Conservation (phyloP, 2,797 vertebrate genomes). For the Phrynocephalus vlangalii region DNA sequence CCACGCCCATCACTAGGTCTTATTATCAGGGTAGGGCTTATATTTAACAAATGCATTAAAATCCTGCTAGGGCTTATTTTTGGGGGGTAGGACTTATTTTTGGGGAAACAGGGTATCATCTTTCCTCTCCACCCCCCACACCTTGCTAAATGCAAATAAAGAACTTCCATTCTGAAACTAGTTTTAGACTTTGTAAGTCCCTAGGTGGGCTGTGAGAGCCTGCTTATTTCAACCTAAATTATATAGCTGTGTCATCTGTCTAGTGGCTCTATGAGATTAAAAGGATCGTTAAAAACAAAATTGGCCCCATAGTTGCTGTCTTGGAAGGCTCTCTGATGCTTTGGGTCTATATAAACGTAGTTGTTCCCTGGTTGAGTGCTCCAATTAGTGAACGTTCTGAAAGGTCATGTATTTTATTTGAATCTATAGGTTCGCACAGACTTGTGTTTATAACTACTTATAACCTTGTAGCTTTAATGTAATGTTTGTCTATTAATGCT, state of each 20-base stretch:
- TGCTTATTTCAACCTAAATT: background rate
- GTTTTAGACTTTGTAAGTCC: background rate
- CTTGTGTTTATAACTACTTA: no score
- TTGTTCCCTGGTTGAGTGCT: background rate
- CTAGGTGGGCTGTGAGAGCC: background rate
- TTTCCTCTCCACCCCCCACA: no score
- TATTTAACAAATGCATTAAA: no score
- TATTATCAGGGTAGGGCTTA: no score
- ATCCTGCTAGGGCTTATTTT: no score
- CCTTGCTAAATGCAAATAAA: no score
- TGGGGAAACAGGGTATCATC: no score
- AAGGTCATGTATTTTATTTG: background rate
- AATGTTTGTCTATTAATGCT: no score
- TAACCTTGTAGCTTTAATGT: no score
- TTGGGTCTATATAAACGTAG: background rate
- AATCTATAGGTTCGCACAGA: no score
- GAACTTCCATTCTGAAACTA: background rate
- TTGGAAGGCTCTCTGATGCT: background rate
- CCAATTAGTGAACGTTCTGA: background rate
- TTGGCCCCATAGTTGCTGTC: background rate
- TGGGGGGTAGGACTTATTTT: no score
- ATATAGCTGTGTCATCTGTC: background rate
- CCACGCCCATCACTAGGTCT: no score
- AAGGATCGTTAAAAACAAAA: background rate
- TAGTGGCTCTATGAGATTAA: background rate